phyloP scores from a whole-genome alignment of 2,797 vertebrate species.

The Sebastes aleutianus region DNA sequence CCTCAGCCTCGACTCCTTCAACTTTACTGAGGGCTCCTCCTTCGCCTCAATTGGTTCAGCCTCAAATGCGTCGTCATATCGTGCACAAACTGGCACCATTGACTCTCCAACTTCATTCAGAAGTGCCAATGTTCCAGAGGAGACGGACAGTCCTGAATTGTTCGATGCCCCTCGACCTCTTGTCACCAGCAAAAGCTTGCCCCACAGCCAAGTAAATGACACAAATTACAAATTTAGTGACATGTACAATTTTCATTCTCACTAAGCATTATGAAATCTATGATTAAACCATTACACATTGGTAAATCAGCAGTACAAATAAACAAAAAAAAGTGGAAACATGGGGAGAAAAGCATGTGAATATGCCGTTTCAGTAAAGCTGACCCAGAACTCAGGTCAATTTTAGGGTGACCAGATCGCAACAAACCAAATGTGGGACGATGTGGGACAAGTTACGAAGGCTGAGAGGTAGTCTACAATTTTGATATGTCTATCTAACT shows the following conservation, averaged over 20 bases:
- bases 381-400: neutral
- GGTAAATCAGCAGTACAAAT: neutral
- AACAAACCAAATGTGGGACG: too few relatives aligned
- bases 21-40: slow-evolving; percentile 48
- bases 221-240: slow-evolving; percentile 68
- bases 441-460: too few relatives aligned
- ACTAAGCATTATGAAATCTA: slow-evolving; percentile 26
- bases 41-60: slow-evolving; percentile 50
- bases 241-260: slow-evolving; percentile 69
- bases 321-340: neutral
- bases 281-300: neutral
- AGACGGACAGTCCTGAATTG: slow-evolving; percentile 70
- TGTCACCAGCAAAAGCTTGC: slow-evolving; percentile 66
- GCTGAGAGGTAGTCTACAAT: too few relatives aligned
- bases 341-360: neutral
- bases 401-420: too few relatives aligned
- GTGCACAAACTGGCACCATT: neutral
- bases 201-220: slow-evolving; percentile 54
- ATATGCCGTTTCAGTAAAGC: neutral
- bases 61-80: slow-evolving; percentile 47
- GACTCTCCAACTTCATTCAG: slow-evolving; percentile 7
- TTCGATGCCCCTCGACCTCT: slow-evolving; percentile 52
- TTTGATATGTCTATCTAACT: too few relatives aligned
- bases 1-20: slow-evolving; percentile 54
- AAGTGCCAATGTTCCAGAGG: slow-evolving; percentile 79